phyloP scores from a whole-genome alignment of 1,140 invertebrate genomes.

The Drosophila ananassae region DNA sequence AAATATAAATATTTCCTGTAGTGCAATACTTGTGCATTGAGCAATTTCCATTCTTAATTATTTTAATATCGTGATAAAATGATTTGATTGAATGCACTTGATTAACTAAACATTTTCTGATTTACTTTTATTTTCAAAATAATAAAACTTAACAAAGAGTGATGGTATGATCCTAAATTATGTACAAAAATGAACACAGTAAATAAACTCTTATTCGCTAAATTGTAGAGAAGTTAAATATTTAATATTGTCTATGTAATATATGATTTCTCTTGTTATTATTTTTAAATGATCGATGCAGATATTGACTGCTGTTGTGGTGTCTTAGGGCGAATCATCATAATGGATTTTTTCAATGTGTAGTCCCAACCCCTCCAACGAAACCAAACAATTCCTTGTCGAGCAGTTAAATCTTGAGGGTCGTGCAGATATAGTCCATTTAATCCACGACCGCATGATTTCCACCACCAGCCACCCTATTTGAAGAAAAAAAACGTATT shows the following conservation, averaged over 20 bases:
- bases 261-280: not conserved
- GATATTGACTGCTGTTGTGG: conserved; percentile 64
- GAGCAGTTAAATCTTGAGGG: conserved; percentile 93
- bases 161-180: too few relatives aligned
- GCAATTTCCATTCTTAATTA: too few relatives aligned
- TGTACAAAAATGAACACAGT: too few relatives aligned
- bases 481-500: conserved; percentile 4
- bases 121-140: too few relatives aligned
- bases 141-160: too few relatives aligned
- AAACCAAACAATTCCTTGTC: conserved; percentile 97
- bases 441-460: conserved; percentile 93
- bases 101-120: too few relatives aligned
- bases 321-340: conserved; percentile 93
- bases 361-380: conserved; percentile 97
- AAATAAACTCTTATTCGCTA: too few relatives aligned
- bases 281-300: conserved; percentile 37
- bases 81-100: too few relatives aligned
- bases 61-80: too few relatives aligned
- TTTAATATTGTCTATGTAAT: not conserved
- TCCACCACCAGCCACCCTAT: conserved; percentile 96
- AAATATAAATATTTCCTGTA: too few relatives aligned
- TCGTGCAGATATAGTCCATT: conserved; percentile 95
- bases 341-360: conserved; percentile 93
- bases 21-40: too few relatives aligned
- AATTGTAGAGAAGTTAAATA: too few relatives aligned